A percentile compares a stretch with the other conserved stretches of the same genome.
Conservation (phyloP, 2,113 vertebrate genomes). For the Pseudorhombus dupliciocellatus region DNA sequence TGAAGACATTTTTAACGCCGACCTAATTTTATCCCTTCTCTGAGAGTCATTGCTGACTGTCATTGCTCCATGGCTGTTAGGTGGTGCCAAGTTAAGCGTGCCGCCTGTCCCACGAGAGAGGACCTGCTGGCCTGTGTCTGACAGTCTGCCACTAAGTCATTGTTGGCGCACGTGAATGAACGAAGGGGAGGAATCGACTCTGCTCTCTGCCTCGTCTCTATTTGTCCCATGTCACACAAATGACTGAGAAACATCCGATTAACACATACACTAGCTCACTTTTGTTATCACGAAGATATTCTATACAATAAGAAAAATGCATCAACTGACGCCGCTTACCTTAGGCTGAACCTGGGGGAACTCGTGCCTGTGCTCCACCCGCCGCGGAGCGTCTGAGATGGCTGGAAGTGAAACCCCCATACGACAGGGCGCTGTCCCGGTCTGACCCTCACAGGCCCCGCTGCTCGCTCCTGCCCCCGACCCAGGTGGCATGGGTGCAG, state of each 20-base stretch:
- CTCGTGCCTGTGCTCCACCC: slow-evolving; percentile 54
- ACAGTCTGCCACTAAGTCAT: slow-evolving; percentile 4
- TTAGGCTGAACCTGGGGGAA: slow-evolving; percentile 55
- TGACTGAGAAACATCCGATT: neutral
- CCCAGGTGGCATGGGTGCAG: slow-evolving; percentile 63
- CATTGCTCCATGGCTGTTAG: slow-evolving; percentile 44
- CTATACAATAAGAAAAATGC: neutral
- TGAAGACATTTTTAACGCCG: slow-evolving; percentile 66
- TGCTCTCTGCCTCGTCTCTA: slow-evolving; percentile 3
- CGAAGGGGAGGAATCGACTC: neutral
- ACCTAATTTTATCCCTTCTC: slow-evolving; percentile 72
- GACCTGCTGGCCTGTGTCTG: slow-evolving; percentile 37
- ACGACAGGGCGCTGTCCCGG: slow-evolving; percentile 57
- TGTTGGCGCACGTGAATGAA: slow-evolving; percentile 27
- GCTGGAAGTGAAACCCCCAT: slow-evolving; percentile 38
- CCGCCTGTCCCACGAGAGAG: slow-evolving; percentile 49
- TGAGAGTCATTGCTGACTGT: slow-evolving; percentile 45
- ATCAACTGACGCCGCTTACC: slow-evolving; percentile 52
- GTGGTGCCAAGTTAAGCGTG: slow-evolving; percentile 60
- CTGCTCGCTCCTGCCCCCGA: slow-evolving; percentile 40
- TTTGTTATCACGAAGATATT: neutral
- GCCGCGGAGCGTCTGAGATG: slow-evolving; percentile 46
- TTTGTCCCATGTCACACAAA: neutral
- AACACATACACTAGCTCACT: neutral
- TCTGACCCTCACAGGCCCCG: slow-evolving; percentile 66